Evolutionary conservation across 2,797 vertebrate genomes (phyloP).

Genomic region (Gadopsis bispinosus): DNA sequence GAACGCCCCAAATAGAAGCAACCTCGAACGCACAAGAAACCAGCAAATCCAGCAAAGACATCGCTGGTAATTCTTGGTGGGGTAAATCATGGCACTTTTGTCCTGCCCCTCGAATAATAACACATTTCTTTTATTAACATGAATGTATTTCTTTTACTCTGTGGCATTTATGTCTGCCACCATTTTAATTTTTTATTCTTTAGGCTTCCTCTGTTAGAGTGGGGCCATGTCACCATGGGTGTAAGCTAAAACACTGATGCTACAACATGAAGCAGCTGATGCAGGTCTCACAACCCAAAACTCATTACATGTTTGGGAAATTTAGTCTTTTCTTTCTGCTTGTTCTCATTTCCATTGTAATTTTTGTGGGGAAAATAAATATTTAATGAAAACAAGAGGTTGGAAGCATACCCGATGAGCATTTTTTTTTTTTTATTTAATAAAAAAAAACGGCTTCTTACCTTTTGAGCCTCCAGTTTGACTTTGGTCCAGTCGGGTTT

Average conservation of each 20-base stretch:
- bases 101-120: no score
- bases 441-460: constrained; percentile 53
- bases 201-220: neutral
- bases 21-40: no score
- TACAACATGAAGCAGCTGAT: neutral
- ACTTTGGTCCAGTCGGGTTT: constrained; percentile 90
- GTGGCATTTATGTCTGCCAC: no score
- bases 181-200: no score
- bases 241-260: no score
- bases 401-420: neutral
- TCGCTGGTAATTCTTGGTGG: no score
- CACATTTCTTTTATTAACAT: no score
- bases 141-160: no score
- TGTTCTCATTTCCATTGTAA: neutral
- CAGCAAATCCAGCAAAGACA: no score
- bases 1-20: no score
- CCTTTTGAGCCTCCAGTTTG: constrained; percentile 92
- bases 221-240: no score
- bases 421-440: neutral
- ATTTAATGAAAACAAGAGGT: neutral
- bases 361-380: neutral
- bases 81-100: no score
- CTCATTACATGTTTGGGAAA: neutral
- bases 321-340: neutral
- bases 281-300: neutral